Conservation (phyloP, 2,113 vertebrate genomes). For the Cettia cetti region DNA sequence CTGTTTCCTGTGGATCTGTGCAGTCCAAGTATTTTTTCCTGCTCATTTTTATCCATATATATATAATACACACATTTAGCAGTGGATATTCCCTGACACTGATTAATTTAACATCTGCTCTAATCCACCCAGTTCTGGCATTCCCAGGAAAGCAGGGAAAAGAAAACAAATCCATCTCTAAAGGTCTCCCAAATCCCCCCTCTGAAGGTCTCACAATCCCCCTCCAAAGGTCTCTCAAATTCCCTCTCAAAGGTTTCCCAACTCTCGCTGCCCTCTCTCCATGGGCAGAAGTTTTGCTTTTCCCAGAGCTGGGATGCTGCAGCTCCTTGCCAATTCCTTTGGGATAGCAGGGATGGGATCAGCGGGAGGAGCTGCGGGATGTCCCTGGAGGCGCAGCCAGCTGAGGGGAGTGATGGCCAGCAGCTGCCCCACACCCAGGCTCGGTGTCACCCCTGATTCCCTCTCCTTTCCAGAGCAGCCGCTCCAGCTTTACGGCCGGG, state of each 20-base stretch:
- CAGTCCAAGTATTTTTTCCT: background rate
- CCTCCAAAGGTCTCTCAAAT: background rate
- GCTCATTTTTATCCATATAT: background rate
- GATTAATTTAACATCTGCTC: background rate
- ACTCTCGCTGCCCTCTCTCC: rapidly evolving
- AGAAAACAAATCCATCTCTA: background rate
- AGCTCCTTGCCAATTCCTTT: background rate
- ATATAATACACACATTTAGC: background rate
- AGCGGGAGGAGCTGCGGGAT: background rate
- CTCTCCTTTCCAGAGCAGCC: background rate
- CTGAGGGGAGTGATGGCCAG: background rate
- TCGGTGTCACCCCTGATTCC: rapidly evolving
- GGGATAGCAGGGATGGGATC: rapidly evolving
- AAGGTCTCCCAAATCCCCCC: background rate
- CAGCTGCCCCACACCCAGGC: background rate
- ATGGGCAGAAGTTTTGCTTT: rapidly evolving
- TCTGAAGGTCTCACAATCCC: too few species aligned
- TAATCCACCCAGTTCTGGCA: background rate
- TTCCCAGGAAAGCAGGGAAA: background rate
- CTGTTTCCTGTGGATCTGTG: background rate
- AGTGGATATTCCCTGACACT: background rate
- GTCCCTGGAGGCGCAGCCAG: background rate
- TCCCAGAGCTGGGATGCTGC: background rate
- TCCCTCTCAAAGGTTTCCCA: rapidly evolving
- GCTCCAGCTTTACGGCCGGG: background rate